Percentiles rank a stretch among this genome's conserved stretches.
phyloP scores from a whole-genome alignment of 2,113 vertebrate genomes.

The Coreoperca whiteheadi region DNA sequence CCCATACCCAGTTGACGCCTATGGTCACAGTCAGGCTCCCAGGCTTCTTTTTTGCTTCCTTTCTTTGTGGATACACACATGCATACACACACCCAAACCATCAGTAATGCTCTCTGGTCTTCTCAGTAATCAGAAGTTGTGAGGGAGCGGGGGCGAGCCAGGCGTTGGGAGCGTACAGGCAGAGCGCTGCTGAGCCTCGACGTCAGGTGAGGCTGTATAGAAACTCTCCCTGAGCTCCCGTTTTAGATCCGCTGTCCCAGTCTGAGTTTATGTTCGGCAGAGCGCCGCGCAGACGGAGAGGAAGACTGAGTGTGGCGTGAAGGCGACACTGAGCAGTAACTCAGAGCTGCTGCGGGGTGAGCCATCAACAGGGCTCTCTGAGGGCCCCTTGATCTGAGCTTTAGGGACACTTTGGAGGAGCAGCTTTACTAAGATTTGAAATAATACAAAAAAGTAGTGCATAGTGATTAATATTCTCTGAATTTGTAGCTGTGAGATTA shows the following conservation, averaged over 20 bases:
- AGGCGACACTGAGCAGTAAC: background rate
- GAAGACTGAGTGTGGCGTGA: background rate
- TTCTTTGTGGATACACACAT: background rate
- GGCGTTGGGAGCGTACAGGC: background rate
- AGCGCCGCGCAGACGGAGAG: background rate
- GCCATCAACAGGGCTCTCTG: background rate
- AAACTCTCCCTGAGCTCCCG: background rate
- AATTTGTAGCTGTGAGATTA: conserved; percentile 14
- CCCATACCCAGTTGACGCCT: too few species aligned
- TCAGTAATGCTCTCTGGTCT: background rate
- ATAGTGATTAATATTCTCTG: background rate
- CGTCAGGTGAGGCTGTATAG: background rate
- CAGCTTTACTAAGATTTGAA: background rate
- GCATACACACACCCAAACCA: background rate
- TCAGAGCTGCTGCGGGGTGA: background rate
- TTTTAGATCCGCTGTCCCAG: background rate
- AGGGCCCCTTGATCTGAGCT: background rate
- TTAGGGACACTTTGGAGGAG: conserved; percentile 9
- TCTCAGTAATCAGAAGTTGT: background rate
- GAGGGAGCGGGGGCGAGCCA: background rate
- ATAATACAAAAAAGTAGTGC: conserved; percentile 15
- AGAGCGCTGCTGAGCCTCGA: background rate
- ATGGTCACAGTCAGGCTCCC: too few species aligned
- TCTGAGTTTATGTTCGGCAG: conserved; percentile 18
- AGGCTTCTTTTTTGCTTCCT: too few species aligned